Evolutionary conservation across 2,113 vertebrate species (phyloP), one percentile per base, ranked within the genome.

Genomic region (Deroptyus accipitrinus): DNA sequence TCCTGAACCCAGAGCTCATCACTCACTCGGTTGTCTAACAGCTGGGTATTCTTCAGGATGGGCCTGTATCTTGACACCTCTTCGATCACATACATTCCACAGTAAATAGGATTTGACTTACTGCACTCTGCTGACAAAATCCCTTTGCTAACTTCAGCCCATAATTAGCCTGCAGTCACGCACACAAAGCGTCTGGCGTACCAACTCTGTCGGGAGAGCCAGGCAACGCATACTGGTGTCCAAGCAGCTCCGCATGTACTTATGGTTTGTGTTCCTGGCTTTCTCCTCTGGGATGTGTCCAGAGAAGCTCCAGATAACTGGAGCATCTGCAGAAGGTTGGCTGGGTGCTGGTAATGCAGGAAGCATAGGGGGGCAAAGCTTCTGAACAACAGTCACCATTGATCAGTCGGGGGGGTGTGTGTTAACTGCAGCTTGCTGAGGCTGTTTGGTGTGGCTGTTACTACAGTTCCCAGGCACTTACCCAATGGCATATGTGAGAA

Each of bases 111-210:
- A 20, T 87, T 94, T 87, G 64, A 74, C 3, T 73, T 76, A 13
- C 16, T 54, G 63, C 8, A 6, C 18, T 52, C 24, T 63, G 48
- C 42, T 93, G 59, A 63, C 48, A 90, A 80, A 68, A 68, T 20
- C 48, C 24, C n/a, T 73, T 63, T 30, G 39, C n/a, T 52, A 57
- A 39, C 37, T 62, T 80, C 31, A 59, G 57, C 17, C 39, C 25
- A 22, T 72, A 18, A 14, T 31, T 28, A 62, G 20, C 20, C 44
- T 22, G n/a, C 54, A n/a, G 14, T 70, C 33, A 46, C 0, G 1
- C 28, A 31, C 7, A 25, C 0, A 1, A 54, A 39, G 48, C 7
- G 16, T 25, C 41, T 35, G 14, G 31, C 1, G 0, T 14, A 41
- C 66, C 52, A 73, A 54, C 46, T 79, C 42, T 1, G 0, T 1